Evolutionary conservation across 2,888 invertebrate species (phyloP).

Genomic region (Subacronicta megacephala): DNA sequence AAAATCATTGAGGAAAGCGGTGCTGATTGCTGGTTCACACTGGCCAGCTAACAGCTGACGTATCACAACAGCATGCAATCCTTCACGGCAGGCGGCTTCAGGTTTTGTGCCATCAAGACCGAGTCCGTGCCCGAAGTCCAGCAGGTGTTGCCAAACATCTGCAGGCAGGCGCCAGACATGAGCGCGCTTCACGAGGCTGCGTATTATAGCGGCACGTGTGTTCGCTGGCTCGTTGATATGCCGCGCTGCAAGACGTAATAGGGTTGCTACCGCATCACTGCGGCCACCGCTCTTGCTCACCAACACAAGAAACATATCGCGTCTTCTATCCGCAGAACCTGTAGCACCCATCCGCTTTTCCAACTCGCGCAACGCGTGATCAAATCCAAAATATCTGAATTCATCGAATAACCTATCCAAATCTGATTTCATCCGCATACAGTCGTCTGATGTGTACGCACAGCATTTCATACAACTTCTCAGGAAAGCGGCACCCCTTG

Average conservation of each 20-base stretch:
- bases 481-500: no score
- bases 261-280: slow-evolving; percentile 60
- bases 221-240: slow-evolving; percentile 73
- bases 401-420: slow-evolving; percentile 74
- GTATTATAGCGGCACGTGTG: slow-evolving; percentile 73
- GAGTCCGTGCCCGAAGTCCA: slow-evolving; percentile 69
- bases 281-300: slow-evolving; percentile 77
- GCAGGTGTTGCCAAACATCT: slow-evolving; percentile 65
- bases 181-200: slow-evolving; percentile 76
- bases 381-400: slow-evolving; percentile 72
- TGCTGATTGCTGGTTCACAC: slow-evolving; percentile 51
- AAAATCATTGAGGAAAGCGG: slow-evolving; percentile 65
- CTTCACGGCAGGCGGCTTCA: slow-evolving; percentile 70
- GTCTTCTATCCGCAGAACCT: slow-evolving; percentile 70
- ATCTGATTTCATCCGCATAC: slow-evolving; percentile 47
- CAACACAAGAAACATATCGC: slow-evolving; percentile 76
- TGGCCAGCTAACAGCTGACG: slow-evolving; percentile 63
- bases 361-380: slow-evolving; percentile 69
- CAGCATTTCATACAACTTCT: not conserved
- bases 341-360: slow-evolving; percentile 64
- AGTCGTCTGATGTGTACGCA: not conserved
- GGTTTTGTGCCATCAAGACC: slow-evolving; percentile 72
- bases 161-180: slow-evolving; percentile 72
- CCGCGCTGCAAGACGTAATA: slow-evolving; percentile 65
- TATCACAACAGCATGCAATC: slow-evolving; percentile 73